Percentiles rank a stretch among this genome's conserved stretches.
Conservation (phyloP, 2,888 invertebrate species). For the Ecliptopera silaceata region DNA sequence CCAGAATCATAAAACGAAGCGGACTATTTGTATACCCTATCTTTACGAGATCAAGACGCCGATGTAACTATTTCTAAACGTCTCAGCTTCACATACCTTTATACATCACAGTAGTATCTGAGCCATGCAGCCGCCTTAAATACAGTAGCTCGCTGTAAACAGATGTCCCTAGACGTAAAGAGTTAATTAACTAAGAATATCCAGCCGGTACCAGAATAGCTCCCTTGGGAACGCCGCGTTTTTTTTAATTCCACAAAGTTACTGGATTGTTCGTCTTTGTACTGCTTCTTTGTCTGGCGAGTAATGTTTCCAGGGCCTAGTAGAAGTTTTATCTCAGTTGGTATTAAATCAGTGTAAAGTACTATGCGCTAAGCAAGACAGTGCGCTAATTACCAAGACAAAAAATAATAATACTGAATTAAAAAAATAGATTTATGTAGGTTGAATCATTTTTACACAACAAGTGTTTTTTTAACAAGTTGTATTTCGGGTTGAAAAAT, state of each 20-base stretch:
- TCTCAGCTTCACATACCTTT: slow-evolving; percentile 25
- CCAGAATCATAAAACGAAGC: too few relatives aligned
- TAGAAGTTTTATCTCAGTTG: too few relatives aligned
- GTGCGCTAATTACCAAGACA: too few relatives aligned
- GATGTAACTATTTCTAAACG: slow-evolving; percentile 3
- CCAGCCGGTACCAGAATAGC: slow-evolving; percentile 58
- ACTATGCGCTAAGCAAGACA: too few relatives aligned
- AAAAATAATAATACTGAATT: too few relatives aligned
- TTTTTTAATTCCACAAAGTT: slow-evolving; percentile 55
- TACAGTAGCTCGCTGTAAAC: slow-evolving; percentile 59
- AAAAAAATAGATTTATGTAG: too few relatives aligned
- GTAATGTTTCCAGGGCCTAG: background rate
- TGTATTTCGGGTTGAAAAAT: too few relatives aligned
- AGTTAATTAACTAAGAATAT: slow-evolving; percentile 81
- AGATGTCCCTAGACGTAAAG: slow-evolving; percentile 76
- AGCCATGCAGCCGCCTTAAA: slow-evolving; percentile 23
- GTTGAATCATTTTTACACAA: too few relatives aligned
- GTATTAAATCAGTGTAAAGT: too few relatives aligned
- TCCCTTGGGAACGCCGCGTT: slow-evolving; percentile 68
- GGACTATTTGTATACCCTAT: too few relatives aligned
- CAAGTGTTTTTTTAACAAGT: too few relatives aligned
- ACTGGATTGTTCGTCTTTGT: slow-evolving; percentile 24
- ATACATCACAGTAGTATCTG: slow-evolving; percentile 20
- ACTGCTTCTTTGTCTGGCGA: background rate
- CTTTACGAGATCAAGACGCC: background rate